Conservation (phyloP, 2,797 vertebrate genomes). For the Mus caroli region DNA sequence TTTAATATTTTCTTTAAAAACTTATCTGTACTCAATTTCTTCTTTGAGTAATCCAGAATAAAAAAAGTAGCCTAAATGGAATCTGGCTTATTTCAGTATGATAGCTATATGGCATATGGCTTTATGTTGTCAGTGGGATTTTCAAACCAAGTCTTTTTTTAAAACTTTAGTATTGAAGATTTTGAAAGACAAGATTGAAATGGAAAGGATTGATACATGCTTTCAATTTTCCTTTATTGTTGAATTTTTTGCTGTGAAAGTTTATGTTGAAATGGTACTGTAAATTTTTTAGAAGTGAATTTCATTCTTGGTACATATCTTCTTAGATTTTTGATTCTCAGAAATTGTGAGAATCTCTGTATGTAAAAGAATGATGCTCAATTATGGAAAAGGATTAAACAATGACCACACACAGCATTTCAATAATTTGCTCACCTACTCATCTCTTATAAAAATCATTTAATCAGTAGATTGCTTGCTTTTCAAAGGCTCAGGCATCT, state of each 20-base stretch:
- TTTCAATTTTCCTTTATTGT: slow-evolving; percentile 43
- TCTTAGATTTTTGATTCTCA: slow-evolving; percentile 44
- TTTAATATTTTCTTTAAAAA: slow-evolving; percentile 47
- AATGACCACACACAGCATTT: slow-evolving; percentile 12
- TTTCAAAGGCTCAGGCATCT: not conserved
- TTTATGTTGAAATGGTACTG: not conserved
- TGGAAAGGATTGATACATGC: not conserved
- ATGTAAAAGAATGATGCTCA: slow-evolving; percentile 54
- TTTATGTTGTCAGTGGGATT: not conserved
- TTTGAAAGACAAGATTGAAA: slow-evolving; percentile 18
- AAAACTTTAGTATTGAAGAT: not conserved
- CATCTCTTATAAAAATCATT: slow-evolving; percentile 13
- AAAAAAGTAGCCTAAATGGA: not conserved
- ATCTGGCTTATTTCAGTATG: not conserved
- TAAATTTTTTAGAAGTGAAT: slow-evolving; percentile 24
- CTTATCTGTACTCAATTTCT: slow-evolving; percentile 19
- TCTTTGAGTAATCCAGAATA: not conserved
- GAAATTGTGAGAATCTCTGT: not conserved
- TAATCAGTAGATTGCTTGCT: not conserved
- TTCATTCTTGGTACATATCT: slow-evolving; percentile 17
- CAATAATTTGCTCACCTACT: not conserved
- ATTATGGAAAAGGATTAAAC: slow-evolving; percentile 28
- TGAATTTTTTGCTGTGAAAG: not conserved
- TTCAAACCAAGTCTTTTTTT: slow-evolving; percentile 21
- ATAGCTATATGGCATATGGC: not conserved